These are phyloP conservation scores for Baccha elongata DNA, from an alignment of 2,888 invertebrate genomes.

Conservation along the genomic window DNA sequence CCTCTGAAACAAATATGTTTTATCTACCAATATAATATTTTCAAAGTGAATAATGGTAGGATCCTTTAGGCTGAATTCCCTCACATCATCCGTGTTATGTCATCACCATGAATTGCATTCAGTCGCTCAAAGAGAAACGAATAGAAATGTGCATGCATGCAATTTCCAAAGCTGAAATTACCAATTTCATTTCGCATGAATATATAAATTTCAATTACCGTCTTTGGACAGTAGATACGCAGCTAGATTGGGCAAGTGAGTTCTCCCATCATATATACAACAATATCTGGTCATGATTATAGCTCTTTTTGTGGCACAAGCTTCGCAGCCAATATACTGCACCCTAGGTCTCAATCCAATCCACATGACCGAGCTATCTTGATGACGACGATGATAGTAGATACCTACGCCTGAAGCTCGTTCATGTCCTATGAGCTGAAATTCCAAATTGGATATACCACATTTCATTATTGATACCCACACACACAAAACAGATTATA, in stretches of 20 bases:
- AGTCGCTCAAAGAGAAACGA: conserved; percentile 68
- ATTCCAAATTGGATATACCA: conserved; percentile 69
- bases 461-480: conserved; percentile 70
- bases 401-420: conserved; percentile 55
- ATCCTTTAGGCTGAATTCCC: conserved; percentile 64
- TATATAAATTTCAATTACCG: conserved; percentile 74
- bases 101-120: conserved; percentile 64
- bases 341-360: conserved; percentile 3
- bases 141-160: conserved; percentile 71
- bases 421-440: conserved; percentile 62
- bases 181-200: conserved; percentile 81
- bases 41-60: conserved; percentile 54
- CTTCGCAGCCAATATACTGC: conserved; percentile 4
- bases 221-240: conserved; percentile 70
- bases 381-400: conserved; percentile 36
- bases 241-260: conserved; percentile 60
- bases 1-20: neutral
- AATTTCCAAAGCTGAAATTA: conserved; percentile 76
- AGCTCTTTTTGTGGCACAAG: conserved; percentile 53
- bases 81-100: conserved; percentile 48
- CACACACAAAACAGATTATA: conserved; percentile 41
- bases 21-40: conserved; percentile 22
- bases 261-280: conserved; percentile 42
- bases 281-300: conserved; percentile 59
- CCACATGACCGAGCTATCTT: conserved; percentile 36